phyloP scores from a whole-genome alignment of 2,888 invertebrate genomes.

The Perithous albicinctus region DNA sequence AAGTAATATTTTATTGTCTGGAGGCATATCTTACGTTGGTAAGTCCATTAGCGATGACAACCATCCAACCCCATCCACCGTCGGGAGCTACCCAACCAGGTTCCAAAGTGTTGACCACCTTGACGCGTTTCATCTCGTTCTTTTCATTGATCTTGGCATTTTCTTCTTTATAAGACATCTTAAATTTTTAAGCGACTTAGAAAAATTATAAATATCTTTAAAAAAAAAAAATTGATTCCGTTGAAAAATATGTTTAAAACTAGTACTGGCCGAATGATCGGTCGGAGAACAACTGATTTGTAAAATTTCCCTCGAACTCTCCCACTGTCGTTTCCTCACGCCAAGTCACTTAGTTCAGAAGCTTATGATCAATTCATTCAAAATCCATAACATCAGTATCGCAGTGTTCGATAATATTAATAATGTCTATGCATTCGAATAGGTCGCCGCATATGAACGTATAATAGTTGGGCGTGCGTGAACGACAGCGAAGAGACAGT shows the following conservation, averaged over 20 bases:
- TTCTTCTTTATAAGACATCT: not conserved
- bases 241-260: not conserved
- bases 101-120: conserved; percentile 25
- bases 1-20: not conserved
- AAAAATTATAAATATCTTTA: not conserved
- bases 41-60: conserved; percentile 89
- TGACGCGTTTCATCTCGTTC: not conserved
- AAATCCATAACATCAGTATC: too few species aligned
- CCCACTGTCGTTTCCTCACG: not conserved
- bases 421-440: too few species aligned
- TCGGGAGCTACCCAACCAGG: conserved; percentile 89
- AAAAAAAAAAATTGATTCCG: not conserved
- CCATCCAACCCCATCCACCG: conserved; percentile 92
- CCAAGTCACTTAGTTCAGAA: too few species aligned
- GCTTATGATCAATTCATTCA: too few species aligned
- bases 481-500: too few species aligned
- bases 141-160: not conserved
- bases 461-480: too few species aligned
- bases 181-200: not conserved
- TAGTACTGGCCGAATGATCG: too few species aligned
- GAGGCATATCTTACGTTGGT: conserved; percentile 88
- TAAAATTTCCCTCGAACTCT: not conserved
- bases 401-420: too few species aligned
- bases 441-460: too few species aligned
- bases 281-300: not conserved